Evolutionary conservation across 2,888 invertebrate species (phyloP).

Genomic region (Melanotus villosus): DNA sequence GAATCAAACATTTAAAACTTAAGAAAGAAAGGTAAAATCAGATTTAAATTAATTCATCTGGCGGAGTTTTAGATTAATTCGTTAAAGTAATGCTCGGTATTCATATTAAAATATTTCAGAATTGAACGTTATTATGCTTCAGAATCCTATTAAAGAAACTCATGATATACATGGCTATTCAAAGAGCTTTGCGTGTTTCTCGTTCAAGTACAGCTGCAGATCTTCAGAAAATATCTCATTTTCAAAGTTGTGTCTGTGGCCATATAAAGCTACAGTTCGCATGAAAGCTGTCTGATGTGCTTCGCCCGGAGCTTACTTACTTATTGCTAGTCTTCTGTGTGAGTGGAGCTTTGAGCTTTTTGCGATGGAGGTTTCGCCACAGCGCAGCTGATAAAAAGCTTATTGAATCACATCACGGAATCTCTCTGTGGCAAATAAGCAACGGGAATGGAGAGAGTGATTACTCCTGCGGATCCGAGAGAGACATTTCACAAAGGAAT

Average conservation of each 20-base stretch:
- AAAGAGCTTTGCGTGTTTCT: slow-evolving; percentile 54
- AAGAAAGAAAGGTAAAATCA: too few relatives aligned
- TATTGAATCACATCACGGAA: slow-evolving; percentile 65
- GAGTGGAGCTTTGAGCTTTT: slow-evolving; percentile 56
- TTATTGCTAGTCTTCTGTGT: slow-evolving; percentile 59
- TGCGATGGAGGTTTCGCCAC: slow-evolving; percentile 54
- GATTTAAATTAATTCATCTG: too few relatives aligned
- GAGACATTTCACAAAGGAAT: slow-evolving; percentile 44
- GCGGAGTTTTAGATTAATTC: too few relatives aligned
- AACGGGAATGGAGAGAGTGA: slow-evolving; percentile 53
- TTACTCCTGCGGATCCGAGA: slow-evolving; percentile 47
- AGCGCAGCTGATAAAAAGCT: slow-evolving; percentile 62
- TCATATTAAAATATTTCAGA: slow-evolving; percentile 12
- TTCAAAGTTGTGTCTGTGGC: slow-evolving; percentile 59
- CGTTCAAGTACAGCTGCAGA: slow-evolving; percentile 53
- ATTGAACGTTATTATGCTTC: slow-evolving; percentile 45
- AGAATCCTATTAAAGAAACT: slow-evolving; percentile 55
- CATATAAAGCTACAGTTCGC: slow-evolving; percentile 57
- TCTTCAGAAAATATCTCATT: slow-evolving; percentile 55
- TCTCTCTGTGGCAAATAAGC: slow-evolving; percentile 58
- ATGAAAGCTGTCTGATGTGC: slow-evolving; percentile 57
- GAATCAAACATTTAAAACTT: too few relatives aligned
- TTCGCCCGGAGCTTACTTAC: slow-evolving; percentile 62
- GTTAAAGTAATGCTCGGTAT: not conserved
- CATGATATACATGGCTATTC: slow-evolving; percentile 55